Evolutionary conservation across 2,113 vertebrate species (phyloP).

Genomic region (Nanger granti): DNA sequence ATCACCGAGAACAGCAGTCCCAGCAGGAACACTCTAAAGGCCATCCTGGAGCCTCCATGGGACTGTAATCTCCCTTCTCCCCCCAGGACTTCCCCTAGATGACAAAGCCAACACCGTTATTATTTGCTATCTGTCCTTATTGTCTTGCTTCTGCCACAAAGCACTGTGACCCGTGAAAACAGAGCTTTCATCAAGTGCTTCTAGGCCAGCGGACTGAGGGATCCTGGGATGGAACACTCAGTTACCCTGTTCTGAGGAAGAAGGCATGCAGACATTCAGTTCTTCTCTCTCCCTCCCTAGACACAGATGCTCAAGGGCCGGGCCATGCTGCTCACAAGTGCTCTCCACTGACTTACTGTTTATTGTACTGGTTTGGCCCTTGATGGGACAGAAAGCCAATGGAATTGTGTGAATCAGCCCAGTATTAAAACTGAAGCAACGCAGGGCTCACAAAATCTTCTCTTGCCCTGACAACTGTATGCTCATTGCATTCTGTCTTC

Average conservation of each 20-base stretch:
- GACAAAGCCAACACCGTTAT: background rate
- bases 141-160: background rate
- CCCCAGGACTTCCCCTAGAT: background rate
- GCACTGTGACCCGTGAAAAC: background rate
- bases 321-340: background rate
- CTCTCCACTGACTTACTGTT: background rate
- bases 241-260: background rate
- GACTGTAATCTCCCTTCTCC: background rate
- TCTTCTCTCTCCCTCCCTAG: background rate
- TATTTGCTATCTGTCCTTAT: background rate
- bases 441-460: slow-evolving; percentile 29
- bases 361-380: background rate
- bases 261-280: background rate
- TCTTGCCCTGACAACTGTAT: slow-evolving; percentile 61
- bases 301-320: background rate
- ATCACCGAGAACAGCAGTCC: background rate
- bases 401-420: background rate
- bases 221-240: background rate
- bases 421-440: background rate
- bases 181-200: background rate
- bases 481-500: slow-evolving; percentile 72
- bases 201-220: background rate
- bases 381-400: background rate
- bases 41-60: background rate
- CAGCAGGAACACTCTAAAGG: background rate